A percentile compares a stretch with the other conserved stretches of the same genome.
Conservation (phyloP, 2,797 vertebrate species). For the Coranthus polyacanthus region DNA sequence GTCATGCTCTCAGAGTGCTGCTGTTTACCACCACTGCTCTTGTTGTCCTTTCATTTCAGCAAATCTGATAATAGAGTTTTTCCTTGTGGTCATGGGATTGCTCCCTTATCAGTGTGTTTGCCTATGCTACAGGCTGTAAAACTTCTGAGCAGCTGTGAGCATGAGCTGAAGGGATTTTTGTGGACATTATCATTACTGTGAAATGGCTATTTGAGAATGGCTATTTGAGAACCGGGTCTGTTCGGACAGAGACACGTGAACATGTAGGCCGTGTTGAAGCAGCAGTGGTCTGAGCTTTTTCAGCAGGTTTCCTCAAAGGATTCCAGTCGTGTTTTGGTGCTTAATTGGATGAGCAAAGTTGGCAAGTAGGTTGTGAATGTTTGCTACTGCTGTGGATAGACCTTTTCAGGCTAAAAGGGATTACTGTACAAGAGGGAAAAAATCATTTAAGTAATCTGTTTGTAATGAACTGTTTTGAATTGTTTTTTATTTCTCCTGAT, state of each 20-base stretch:
- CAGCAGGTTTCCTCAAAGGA: constrained; percentile 2
- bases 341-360: constrained; percentile 28
- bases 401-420: background rate
- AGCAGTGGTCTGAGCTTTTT: constrained; percentile 22
- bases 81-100: constrained; percentile 68
- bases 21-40: constrained; percentile 70
- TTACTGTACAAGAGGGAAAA: too few relatives aligned
- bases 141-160: constrained; percentile 19
- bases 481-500: background rate
- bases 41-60: constrained; percentile 74
- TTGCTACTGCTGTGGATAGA: background rate
- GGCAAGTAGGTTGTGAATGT: constrained; percentile 61
- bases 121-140: constrained; percentile 30
- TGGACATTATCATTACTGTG: constrained; percentile 28
- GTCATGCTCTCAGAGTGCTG: constrained; percentile 67
- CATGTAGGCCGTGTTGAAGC: constrained; percentile 2
- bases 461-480: background rate
- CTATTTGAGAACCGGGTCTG: constrained; percentile 36
- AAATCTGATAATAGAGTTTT: constrained; percentile 65
- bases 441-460: background rate
- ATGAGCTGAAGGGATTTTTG: constrained; percentile 23
- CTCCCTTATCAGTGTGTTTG: constrained; percentile 51
- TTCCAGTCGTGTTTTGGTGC: constrained; percentile 16
- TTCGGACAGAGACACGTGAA: constrained; percentile 22
- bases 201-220: constrained; percentile 24